Base-by-base conservation (phyloP, 2,888 invertebrate species). In the Ophion obscuratus region DNA sequence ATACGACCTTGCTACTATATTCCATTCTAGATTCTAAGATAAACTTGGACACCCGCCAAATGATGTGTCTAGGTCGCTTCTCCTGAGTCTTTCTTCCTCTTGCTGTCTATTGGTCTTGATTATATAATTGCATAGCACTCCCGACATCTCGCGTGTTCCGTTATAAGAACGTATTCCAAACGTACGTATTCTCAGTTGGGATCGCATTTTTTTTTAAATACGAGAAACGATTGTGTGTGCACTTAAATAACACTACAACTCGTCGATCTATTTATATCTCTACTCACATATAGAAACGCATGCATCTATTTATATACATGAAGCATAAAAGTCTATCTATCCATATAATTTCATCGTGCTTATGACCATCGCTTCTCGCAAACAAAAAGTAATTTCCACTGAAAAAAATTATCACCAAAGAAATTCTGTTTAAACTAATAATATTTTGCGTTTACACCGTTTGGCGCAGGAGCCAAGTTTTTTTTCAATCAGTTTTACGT, bases 41-140 rank as follows among this genome's bases (percentile, higher is more conserved):
- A 91, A 92, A 91, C 91, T 93, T 93, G 93, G 93, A 90, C 88
- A 88, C 76, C 80, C 88, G 93, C 93, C 93, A 93, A 92, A 91
- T 89, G 88, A 91, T 89, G 91, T 91, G 92, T 92, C 92, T 93
- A 92, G 93, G 93, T 93, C 92, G 91, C 88, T 91, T 90, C 88
- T 91, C 85, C 47, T 14, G 47, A 47, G 47, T 76, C 53, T 61
- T 44, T 53, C 71, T 75, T 61, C 40, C 53, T 67, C 44, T 11
- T 66, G 71, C 76, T 78, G 64, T 71, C 81, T 67, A 81, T 47
- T 47, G 20, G 67, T 77, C 67, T 79, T 77, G 27, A 47, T 47
- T 47, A 47, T 14, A 14, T 14, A 47, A 47, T 79, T 61, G 24
- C 24, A 62, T 64, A 82, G 20, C 78, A 73, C 71, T 57, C 9